Base-by-base conservation (phyloP, 1,140 invertebrate genomes). In the Drosophila insularis region DNA sequence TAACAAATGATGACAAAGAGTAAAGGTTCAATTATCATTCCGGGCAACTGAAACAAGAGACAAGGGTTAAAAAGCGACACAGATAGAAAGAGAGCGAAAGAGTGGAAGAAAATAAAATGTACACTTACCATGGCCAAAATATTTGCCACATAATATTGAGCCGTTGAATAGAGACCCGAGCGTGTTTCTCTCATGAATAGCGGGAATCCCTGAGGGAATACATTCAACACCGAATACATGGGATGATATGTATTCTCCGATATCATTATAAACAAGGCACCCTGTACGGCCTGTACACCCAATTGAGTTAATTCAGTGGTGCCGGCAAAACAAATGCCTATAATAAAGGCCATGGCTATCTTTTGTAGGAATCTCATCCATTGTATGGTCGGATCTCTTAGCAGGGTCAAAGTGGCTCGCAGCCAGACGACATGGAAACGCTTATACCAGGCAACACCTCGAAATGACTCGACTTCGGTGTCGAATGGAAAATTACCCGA, bases 171-270 rank as follows among this genome's bases (percentile, higher is more conserved):
- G 50, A 97, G 92, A 23, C 96, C 96, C 23, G 95, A 95, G 68
- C 95, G 93, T 74, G 96, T 94, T 91, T 98, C 97, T 54, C 96
- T 92, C 39, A 96, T 91, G 77, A 97, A 95, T 14, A 97, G 91
- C 0, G 97, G 96, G 63, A 96, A 94, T 80, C 96, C 95, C 75
- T 95, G 93, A 0, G 97, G 97, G 80, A 97, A 96, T 68, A 96
- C 92, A 65, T 95, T 93, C 4, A 98, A 92, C 1, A 96, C 95
- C 0, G 96, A 95, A 89, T 97, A 97, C 96, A 97, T 97, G 0
- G 96, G 96, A 53, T 95, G 94, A 92, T 97, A 98, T 3, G 96
- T 96, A 79, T 97, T 97, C 92, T 98, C 97, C 0, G 96, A 94
- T 39, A 97, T 96, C 87, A 97, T 94, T 21, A 97, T 95, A 85